phyloP scores from a whole-genome alignment of 2,797 vertebrate genomes.

The Dendrocincla tyrannina region DNA sequence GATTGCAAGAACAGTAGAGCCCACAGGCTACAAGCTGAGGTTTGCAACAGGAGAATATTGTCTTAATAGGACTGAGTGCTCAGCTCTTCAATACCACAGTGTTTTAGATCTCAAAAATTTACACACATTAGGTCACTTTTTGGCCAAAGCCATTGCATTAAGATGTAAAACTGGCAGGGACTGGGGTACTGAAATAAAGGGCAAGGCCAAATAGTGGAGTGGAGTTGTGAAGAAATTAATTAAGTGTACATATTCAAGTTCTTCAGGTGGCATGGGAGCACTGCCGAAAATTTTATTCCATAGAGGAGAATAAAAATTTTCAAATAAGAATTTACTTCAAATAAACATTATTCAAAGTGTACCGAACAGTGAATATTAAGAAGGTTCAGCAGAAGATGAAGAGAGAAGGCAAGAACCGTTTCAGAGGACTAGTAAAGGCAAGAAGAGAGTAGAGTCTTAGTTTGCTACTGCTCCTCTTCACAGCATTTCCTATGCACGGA shows the following conservation, averaged over 20 bases:
- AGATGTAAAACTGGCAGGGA: not conserved
- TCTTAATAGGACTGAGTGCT: not conserved
- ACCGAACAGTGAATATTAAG: not conserved
- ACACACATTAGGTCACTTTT: not conserved
- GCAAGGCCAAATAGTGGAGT: not conserved
- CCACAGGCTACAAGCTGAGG: not conserved
- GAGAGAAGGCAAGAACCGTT: not conserved
- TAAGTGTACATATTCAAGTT: accelerated
- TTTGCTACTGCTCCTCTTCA: not conserved
- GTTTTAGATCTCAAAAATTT: not conserved
- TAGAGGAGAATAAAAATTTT: not conserved
- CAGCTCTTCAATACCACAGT: not conserved
- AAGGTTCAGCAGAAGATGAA: not conserved
- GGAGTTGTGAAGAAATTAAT: not conserved
- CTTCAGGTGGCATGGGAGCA: not conserved
- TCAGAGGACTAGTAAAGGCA: not conserved
- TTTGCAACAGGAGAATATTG: not conserved
- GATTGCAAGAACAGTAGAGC: not conserved
- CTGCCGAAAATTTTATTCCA: not conserved
- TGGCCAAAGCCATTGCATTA: not conserved
- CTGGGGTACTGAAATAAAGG: not conserved
- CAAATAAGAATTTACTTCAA: not conserved
- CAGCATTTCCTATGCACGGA: not conserved
- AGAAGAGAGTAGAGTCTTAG: not conserved
- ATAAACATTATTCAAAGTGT: not conserved